Evolutionary conservation across 2,888 invertebrate genomes (phyloP), one percentile per base, ranked within the genome.

Genomic region (Drosophila vallismaia): DNA sequence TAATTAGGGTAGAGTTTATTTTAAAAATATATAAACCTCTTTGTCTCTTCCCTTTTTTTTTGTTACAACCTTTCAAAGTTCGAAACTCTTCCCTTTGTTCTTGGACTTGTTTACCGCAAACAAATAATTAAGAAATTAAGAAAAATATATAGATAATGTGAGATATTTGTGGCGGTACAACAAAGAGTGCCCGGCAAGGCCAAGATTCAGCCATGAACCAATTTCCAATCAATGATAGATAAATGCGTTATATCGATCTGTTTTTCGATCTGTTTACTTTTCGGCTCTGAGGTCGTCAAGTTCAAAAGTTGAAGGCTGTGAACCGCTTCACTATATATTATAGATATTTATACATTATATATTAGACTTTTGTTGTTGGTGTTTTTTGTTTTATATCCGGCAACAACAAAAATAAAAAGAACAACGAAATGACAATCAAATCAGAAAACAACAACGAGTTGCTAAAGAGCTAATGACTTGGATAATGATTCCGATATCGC

Each of bases 401-500:
- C 45, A 59, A 38, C 29, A 63, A 52, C 33, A 50, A 59, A 48
- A 58, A 52, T 40, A 50, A 59, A 48, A 58, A 66, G 14, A 67
- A 60, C 52, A 62, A 56, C 60, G 6, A 12, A 36, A 36, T 36
- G 36, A 36, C 36, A 36, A 36, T 36, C n/a, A 5, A 36, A 36
- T n/a, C 6, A 60, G 54, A 55, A 44, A 50, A 79, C 64, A 80
- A 83, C 55, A 83, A 78, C 49, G 29, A 75, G 66, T 69, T 58
- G 78, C 71, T 79, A 81, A 86, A 86, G 64, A 66, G 86, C 81
- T 82, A 86, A 82, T 82, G 81, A 76, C 78, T 80, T 73, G 81
- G 74, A 78, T 86, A 82, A 82, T 82, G 78, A 76, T 77, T 76
- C 74, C 72, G 76, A 83, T 77, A 76, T 77, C 62, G 62, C 67